phyloP scores from a whole-genome alignment of 2,888 invertebrate species.

The Heliconius ethilla region DNA sequence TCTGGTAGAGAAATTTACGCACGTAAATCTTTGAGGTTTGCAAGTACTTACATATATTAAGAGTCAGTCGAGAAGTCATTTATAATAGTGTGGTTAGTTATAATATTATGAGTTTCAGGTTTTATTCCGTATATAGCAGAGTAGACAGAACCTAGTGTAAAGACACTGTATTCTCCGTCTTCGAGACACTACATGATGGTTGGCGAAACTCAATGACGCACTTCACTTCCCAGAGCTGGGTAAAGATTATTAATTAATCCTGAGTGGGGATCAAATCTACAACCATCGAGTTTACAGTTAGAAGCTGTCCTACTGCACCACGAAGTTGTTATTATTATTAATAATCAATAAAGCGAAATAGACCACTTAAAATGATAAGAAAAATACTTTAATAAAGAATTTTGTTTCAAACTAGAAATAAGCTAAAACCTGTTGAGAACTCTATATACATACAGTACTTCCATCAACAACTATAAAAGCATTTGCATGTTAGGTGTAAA shows the following conservation, averaged over 20 bases:
- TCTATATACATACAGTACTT: background rate
- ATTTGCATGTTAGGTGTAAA: constrained; percentile 13
- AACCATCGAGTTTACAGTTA: too few species aligned
- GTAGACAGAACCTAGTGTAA: too few species aligned
- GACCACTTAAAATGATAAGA: background rate
- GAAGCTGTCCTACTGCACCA: background rate
- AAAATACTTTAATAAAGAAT: background rate
- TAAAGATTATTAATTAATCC: background rate
- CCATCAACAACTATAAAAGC: constrained; percentile 8
- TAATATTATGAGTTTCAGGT: too few species aligned
- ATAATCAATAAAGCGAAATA: too few species aligned
- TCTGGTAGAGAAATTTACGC: constrained; percentile 9
- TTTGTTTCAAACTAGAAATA: background rate
- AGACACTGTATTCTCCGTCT: too few species aligned
- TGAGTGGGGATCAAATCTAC: too few species aligned
- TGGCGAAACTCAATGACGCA: too few species aligned
- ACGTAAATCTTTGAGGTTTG: background rate
- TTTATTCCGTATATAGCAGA: too few species aligned
- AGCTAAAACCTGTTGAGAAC: constrained; percentile 1
- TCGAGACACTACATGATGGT: too few species aligned
- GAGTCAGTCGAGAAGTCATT: too few species aligned
- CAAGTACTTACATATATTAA: constrained; percentile 3
- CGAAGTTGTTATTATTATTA: background rate
- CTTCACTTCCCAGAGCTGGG: too few species aligned
- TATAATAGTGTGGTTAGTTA: too few species aligned